phyloP scores from a whole-genome alignment of 2,888 invertebrate genomes.

The Timandra comae region DNA sequence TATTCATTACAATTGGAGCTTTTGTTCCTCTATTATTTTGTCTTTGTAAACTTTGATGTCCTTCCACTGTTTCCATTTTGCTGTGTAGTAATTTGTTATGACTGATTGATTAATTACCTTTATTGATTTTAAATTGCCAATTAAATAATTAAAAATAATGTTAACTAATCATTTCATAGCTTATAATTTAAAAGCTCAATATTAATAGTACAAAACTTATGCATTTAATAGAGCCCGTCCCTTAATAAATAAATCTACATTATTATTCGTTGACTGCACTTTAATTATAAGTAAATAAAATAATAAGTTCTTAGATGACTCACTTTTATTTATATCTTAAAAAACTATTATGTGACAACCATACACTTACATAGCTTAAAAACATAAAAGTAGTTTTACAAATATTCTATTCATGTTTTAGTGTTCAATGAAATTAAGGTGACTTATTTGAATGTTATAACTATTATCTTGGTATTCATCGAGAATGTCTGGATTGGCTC shows the following conservation, averaged over 20 bases:
- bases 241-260: constrained; percentile 34
- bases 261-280: constrained; percentile 28
- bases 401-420: no score
- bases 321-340: neutral
- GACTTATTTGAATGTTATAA: no score
- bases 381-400: no score
- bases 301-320: constrained; percentile 11
- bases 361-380: no score
- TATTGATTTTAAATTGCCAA: constrained; percentile 23
- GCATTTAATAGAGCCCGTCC: constrained; percentile 49
- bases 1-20: constrained; percentile 95
- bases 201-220: constrained; percentile 50
- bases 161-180: constrained; percentile 19
- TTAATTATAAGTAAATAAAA: constrained; percentile 25
- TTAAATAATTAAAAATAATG: constrained; percentile 24
- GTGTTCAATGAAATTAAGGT: no score
- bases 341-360: no score
- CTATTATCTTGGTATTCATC: neutral
- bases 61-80: constrained; percentile 25
- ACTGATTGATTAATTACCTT: no score
- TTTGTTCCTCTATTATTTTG: constrained; percentile 97
- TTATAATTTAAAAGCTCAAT: constrained; percentile 30
- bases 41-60: constrained; percentile 93
- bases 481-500: neutral
- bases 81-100: constrained; percentile 30